Evolutionary conservation across 2,888 invertebrate species (phyloP).

Genomic region (Lydus trimaculatus): DNA sequence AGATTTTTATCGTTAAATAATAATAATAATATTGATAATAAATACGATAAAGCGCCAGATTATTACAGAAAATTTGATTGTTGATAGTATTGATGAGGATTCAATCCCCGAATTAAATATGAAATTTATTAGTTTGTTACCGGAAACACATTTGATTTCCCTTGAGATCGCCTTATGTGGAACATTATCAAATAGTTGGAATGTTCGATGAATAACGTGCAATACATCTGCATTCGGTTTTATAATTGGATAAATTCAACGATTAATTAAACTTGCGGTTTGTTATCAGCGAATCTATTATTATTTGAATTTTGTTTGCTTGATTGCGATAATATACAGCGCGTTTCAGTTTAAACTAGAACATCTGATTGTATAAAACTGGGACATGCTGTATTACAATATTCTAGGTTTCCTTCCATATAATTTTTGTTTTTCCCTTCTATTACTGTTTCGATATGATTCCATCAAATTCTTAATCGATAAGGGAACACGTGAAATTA

Average conservation of each 20-base stretch:
- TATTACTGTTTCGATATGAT: not conserved
- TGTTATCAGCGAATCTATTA: not conserved
- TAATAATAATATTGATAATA: slow-evolving; percentile 21
- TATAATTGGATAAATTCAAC: not conserved
- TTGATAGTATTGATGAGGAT: too few relatives aligned
- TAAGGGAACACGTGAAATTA: slow-evolving; percentile 1
- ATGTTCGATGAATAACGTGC: slow-evolving; percentile 12
- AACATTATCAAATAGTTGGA: slow-evolving; percentile 13
- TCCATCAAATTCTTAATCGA: not conserved
- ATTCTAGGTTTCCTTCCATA: not conserved
- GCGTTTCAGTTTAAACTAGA: not conserved
- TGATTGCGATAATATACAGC: not conserved
- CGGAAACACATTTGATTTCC: slow-evolving; percentile 30
- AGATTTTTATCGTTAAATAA: too few relatives aligned
- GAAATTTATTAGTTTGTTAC: slow-evolving; percentile 19
- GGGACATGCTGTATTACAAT: not conserved
- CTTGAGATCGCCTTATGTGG: slow-evolving; percentile 19
- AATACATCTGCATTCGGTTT: not conserved
- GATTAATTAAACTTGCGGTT: not conserved
- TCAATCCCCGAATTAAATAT: slow-evolving; percentile 8
- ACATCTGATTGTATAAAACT: not conserved
- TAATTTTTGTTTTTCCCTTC: not conserved
- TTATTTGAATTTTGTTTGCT: not conserved
- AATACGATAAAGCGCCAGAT: too few relatives aligned
- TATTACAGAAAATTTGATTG: not conserved